Evolutionary conservation across 1,140 invertebrate species (phyloP).

Genomic region (Lepidostoma basale): DNA sequence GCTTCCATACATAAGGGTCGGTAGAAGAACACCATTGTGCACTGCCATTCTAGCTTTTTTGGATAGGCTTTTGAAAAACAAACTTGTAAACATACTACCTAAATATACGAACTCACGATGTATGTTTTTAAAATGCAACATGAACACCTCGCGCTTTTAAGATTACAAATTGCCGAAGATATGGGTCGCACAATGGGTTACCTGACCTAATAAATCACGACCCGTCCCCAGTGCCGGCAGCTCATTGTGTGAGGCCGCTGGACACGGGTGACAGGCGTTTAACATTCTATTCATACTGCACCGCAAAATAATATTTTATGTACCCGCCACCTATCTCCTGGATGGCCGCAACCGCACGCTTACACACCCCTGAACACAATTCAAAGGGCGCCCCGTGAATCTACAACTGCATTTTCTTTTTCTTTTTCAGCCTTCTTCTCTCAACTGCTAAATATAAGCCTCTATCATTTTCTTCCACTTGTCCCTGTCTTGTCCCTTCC

Average conservation of each 20-base stretch:
- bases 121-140: too few relatives aligned
- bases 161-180: constrained; percentile 16
- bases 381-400: neutral
- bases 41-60: too few relatives aligned
- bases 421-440: neutral
- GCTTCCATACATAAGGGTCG: too few relatives aligned
- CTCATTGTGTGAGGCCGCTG: constrained; percentile 19
- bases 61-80: too few relatives aligned
- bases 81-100: too few relatives aligned
- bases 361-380: neutral
- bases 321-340: neutral
- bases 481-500: too few relatives aligned
- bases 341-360: constrained; percentile 14
- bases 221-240: neutral
- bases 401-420: neutral
- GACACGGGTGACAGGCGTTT: constrained; percentile 31
- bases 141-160: too few relatives aligned
- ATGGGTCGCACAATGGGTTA: constrained; percentile 17
- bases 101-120: too few relatives aligned
- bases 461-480: neutral
- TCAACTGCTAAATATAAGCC: neutral
- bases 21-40: too few relatives aligned
- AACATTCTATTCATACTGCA: constrained; percentile 27
- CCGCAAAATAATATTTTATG: constrained; percentile 31
- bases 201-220: constrained; percentile 25